Base-by-base conservation (phyloP, 2,888 invertebrate genomes). In the Eupithecia centaureata region DNA sequence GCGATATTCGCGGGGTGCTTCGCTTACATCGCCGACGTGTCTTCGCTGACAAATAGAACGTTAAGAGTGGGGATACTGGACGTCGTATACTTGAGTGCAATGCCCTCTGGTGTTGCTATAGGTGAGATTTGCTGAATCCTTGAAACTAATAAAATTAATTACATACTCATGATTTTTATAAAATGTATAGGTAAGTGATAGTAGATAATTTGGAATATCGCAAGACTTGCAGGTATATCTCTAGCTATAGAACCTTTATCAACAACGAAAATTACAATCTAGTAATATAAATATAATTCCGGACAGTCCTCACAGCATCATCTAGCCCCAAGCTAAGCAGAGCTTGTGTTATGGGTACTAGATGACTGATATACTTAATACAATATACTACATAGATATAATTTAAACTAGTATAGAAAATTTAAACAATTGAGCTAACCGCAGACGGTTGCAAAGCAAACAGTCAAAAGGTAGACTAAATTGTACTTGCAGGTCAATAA, bases 41-140 rank as follows among this genome's bases (percentile, higher is more conserved):
- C 97, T 0, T 94, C 95, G 0, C 76, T 94, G 1, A 88, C 95
- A 68, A 95, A 95, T 75, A 94, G 98, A 68, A 98, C 98, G 0
- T 83, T 97, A 25, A 92, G 98, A 69, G 96, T 98, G 4, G 96
- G 97, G 0, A 95, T 98, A 61, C 86, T 98, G 64, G 98, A 98
- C 81, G 95, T 96, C 0, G 95, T 96, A 77, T 97, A 97, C 81
- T 94, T 98, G 75, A 95, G 96, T 65, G 96, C 98, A 0, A 96
- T 97, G 95, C 97, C 98, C 0, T 94, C 95, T 0, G 98, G 98
- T 54, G 95, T 97, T 7, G 96, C 96, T 30, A 81, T 96, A 70
- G 97, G 96, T 94, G 93, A 92, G 81, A 79, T 32, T 3, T 8
- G 13, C n/a, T 25, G 27, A 35, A 25, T 33, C 18, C 8, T 28